Base-by-base conservation (phyloP, 1,140 invertebrate species). In the Ganaspis sp. region DNA sequence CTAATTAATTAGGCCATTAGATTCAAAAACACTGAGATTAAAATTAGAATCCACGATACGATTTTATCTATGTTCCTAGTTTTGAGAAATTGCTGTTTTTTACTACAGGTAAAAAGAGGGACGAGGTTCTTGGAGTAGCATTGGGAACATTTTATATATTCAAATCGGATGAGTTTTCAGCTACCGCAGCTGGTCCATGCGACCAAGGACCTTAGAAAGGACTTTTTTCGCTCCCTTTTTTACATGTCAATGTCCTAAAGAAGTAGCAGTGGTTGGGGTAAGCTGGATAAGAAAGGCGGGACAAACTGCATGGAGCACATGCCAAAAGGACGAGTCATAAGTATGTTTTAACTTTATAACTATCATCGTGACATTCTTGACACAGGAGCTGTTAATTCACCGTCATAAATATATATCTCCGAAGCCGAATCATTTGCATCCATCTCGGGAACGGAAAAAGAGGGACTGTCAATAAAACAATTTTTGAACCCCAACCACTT, bases 221-320 rank as follows among this genome's bases (percentile, higher is more conserved):
- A 54, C 19, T 54, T 54, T 21, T 74, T 74, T 29, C 54, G 8
- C 34, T 29, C 21, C n/a, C 37, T 54, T 54, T 23, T 54, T 19
- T 54, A 23, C 38, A 73, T 78, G 72, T 74, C 76, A 78, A 78
- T 34, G 76, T 15, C 69, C 76, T 69, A 78, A 74, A 74, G 71
- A 58, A 64, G 19, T 17, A 49, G 45, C 45, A 49, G 17, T 49
- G 45, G 45, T 49, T n/a, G 45, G 45, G 1, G 45, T 49, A 64
- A 29, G 21, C 23, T 15, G 26, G 23, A 64, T 64, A 29, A 64
- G 19, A 19, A 26, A 21, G 23, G 26, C n/a, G 23, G 58, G 58
- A 29, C 58, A 64, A 64, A 64, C 54, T 64, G 54, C 54, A 64
- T 64, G 23, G 54, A 64, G 26, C 23, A 64, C 58, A 64, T 64